Conservation (phyloP, 2,888 invertebrate species). For the Leptinotarsa juncta region DNA sequence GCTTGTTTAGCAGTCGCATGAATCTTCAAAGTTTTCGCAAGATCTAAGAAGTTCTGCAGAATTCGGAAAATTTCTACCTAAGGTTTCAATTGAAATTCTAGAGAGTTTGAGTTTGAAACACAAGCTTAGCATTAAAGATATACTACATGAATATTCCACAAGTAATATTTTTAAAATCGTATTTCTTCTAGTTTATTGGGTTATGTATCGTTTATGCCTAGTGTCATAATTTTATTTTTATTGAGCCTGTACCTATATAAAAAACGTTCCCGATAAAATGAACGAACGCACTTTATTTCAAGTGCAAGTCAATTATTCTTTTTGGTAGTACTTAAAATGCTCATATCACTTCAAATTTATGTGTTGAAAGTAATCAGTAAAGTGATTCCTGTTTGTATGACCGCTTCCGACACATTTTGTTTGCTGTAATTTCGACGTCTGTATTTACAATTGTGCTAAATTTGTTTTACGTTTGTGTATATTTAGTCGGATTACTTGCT, state of each 20-base stretch:
- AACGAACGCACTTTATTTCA: background rate
- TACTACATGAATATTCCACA: too few relatives aligned
- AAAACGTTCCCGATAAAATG: background rate
- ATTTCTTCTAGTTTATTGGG: too few relatives aligned
- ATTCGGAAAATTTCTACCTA: too few relatives aligned
- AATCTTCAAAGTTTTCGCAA: too few relatives aligned
- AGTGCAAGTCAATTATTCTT: background rate
- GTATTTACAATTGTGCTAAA: slow-evolving; percentile 4
- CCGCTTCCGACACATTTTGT: background rate
- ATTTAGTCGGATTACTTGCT: background rate
- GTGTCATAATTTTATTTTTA: background rate
- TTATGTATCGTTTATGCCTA: background rate
- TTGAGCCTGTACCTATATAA: background rate
- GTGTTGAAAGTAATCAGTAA: slow-evolving; percentile 12
- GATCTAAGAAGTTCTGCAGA: too few relatives aligned
- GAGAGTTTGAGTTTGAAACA: too few relatives aligned
- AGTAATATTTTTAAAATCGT: too few relatives aligned
- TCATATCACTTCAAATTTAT: slow-evolving; percentile 15
- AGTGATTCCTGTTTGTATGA: slow-evolving; percentile 1
- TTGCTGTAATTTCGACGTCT: slow-evolving; percentile 11
- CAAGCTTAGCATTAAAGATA: too few relatives aligned
- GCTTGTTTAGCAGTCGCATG: too few relatives aligned
- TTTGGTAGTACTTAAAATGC: slow-evolving; percentile 13
- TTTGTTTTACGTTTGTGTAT: slow-evolving; percentile 11
- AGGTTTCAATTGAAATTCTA: too few relatives aligned